phyloP scores from a whole-genome alignment of 2,113 vertebrate genomes.

The Callospermophilus lateralis region DNA sequence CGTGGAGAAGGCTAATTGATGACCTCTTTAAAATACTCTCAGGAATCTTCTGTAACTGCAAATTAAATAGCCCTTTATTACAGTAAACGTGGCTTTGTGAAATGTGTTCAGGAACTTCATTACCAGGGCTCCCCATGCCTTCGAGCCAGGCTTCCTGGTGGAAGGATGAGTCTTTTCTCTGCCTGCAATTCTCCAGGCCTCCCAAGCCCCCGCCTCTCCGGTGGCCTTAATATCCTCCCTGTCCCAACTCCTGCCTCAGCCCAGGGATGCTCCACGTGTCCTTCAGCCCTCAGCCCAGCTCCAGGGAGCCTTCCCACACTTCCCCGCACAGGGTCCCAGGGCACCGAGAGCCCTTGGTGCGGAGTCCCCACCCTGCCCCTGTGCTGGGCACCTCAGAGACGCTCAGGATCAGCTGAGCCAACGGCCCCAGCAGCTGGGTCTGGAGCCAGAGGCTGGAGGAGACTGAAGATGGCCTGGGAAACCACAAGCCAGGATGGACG shows the following conservation, averaged over 20 bases:
- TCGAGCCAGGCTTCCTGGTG: not conserved
- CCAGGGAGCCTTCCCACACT: not conserved
- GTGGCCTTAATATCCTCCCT: not conserved
- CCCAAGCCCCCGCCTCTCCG: not conserved
- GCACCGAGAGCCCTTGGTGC: not conserved
- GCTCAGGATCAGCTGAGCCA: not conserved
- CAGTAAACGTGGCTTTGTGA: conserved; percentile 32
- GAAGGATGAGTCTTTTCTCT: not conserved
- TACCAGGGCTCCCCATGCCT: not conserved
- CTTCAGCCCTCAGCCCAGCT: not conserved
- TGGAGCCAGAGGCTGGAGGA: not conserved
- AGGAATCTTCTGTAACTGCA: conserved; percentile 57
- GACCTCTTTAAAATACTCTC: conserved; percentile 58
- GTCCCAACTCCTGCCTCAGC: not conserved
- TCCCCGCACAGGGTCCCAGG: rapidly evolving
- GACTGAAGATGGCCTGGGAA: not conserved
- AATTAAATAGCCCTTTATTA: conserved; percentile 62
- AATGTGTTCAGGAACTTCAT: not conserved
- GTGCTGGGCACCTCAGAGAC: not conserved
- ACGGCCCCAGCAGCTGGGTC: not conserved
- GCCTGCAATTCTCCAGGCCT: rapidly evolving
- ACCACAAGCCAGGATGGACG: not conserved
- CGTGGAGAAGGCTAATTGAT: conserved; percentile 39
- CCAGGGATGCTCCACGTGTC: rapidly evolving
- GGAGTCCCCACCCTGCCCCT: too few relatives aligned